Base-by-base conservation (phyloP, 2,888 invertebrate species). In the Thalpophila matura region DNA sequence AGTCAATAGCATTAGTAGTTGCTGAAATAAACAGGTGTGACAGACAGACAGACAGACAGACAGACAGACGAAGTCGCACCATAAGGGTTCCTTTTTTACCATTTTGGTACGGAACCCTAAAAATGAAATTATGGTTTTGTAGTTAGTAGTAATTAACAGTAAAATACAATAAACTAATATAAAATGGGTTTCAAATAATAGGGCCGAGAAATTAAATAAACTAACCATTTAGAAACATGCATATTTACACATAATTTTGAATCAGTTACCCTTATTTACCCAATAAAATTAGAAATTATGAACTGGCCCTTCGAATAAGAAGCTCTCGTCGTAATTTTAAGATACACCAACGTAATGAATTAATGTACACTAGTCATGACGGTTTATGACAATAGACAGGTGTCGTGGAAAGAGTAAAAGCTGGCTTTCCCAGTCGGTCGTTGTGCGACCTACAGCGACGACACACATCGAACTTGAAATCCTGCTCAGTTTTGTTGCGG, bases 381-480 rank as follows among this genome's bases (percentile, higher is more conserved):
- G 62, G 68, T 80, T 84, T 82, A 82, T 76, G 83, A 86, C 85
- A 85, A 84, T 82, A 78, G 80, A 53, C 77, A 66, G 67, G 73
- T 82, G 85, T 77, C 69, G 68, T 68, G 67, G 84, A 87, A 88
- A 90, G 88, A 88, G 91, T 91, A 91, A 92, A 90, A 91, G 91
- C 89, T 73, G 67, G 89, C 91, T 92, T 94, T 93, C 92, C 91
- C 90, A 79, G 82, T 74, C 85, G 86, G 85, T 82, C 90, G 86
- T 86, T 81, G 71, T 64, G 84, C 89, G 93, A 93, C 93, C 92
- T 89, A 92, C 90, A 91, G 84, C 85, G 82, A 77, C 89, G 92
- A 84, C 93, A 93, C 79, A 94, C 92, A 91, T 93, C 77, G 78
- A 71, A 86, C 85, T 89, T 86, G 85, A 89, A 89, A 92, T 93